Conservation (phyloP, 2,888 invertebrate species). For the Ernsta delagoae region DNA sequence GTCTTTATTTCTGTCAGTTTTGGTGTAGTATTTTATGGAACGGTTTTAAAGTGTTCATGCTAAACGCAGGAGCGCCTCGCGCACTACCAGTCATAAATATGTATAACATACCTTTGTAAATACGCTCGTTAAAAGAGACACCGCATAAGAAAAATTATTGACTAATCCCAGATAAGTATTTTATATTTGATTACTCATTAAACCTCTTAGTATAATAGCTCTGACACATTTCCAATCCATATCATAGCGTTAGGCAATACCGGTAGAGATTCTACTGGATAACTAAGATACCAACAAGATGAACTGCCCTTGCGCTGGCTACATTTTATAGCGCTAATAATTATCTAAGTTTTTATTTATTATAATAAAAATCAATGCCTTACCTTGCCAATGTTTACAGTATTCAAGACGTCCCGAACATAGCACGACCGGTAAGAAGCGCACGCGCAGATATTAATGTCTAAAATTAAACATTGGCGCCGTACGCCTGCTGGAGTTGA, state of each 20-base stretch:
- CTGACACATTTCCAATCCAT: too few relatives aligned
- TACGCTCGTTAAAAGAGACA: too few relatives aligned
- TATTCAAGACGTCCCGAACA: constrained; percentile 18
- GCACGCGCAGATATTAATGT: constrained; percentile 47
- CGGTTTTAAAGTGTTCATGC: too few relatives aligned
- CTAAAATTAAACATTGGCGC: constrained; percentile 58
- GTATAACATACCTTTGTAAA: too few relatives aligned
- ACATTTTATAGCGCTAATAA: background rate
- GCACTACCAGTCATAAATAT: too few relatives aligned
- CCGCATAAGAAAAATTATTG: too few relatives aligned
- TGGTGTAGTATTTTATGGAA: too few relatives aligned
- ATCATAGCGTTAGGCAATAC: background rate
- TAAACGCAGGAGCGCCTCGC: too few relatives aligned
- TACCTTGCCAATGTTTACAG: constrained; percentile 29
- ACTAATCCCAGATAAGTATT: too few relatives aligned
- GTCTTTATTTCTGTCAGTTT: too few relatives aligned
- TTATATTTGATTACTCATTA: too few relatives aligned
- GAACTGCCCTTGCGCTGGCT: background rate
- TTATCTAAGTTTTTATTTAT: background rate
- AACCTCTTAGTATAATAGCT: too few relatives aligned
- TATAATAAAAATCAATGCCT: constrained; percentile 12
- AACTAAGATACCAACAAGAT: background rate
- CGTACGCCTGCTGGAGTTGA: constrained; percentile 41
- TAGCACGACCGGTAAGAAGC: constrained; percentile 40
- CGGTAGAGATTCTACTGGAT: background rate